phyloP scores from a whole-genome alignment of 37 sponge, comb jelly and placozoan genomes.

The Axinella damicornis region DNA sequence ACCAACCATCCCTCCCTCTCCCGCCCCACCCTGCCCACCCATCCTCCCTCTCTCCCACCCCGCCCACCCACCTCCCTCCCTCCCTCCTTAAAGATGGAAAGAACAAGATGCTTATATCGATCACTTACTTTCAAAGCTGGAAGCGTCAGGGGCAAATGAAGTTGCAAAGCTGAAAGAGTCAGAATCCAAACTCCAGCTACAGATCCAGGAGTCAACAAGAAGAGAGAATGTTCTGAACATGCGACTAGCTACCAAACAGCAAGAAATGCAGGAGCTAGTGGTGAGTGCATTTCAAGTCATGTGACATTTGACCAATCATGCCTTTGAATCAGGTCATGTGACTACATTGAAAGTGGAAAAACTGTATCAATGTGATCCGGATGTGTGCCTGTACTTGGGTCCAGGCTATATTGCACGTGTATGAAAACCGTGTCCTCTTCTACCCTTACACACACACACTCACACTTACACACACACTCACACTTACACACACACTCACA shows the following conservation, averaged over 20 bases:
- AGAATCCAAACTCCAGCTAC: constrained; percentile 78
- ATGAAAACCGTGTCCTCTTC: not conserved
- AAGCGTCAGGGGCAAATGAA: constrained; percentile 57
- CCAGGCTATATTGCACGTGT: no score
- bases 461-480: constrained; percentile 34
- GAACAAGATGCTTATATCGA: constrained; percentile 91
- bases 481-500: constrained; percentile 9
- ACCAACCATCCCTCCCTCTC: no score
- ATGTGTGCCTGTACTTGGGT: no score
- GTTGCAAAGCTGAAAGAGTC: constrained; percentile 71
- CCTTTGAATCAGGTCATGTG: no score
- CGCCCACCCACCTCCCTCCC: not conserved
- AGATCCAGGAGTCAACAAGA: constrained; percentile 85
- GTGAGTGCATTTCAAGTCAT: constrained; percentile 39
- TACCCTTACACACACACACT: constrained; percentile 2
- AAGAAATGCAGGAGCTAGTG: constrained; percentile 89
- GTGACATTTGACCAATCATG: not conserved
- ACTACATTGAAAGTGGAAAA: no score
- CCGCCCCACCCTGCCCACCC: not conserved
- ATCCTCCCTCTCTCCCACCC: constrained; percentile 25
- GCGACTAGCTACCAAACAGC: constrained; percentile 94
- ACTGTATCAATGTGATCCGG: no score
- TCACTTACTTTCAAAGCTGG: constrained; percentile 66
- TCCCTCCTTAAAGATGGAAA: constrained; percentile 73
- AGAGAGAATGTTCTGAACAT: constrained; percentile 95